Evolutionary conservation across 2,888 invertebrate species (phyloP), one percentile per base, ranked within the genome.

Genomic region (Epirrhoe tristata): DNA sequence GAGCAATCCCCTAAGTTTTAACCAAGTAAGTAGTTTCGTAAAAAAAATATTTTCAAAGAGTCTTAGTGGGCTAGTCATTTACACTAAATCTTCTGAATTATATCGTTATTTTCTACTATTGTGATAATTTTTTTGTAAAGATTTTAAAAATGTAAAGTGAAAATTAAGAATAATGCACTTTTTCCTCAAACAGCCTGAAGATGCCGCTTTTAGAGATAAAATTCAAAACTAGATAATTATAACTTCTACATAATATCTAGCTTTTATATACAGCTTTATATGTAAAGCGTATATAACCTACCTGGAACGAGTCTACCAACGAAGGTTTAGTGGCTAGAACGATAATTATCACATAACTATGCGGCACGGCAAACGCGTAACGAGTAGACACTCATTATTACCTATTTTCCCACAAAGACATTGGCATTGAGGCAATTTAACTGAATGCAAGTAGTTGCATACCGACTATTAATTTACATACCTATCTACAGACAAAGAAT

Each of bases 361-460:
- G 55, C 55, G 24, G 17, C 14, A 60, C 57, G 58, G 55, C 51
- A 65, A 58, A 54, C 59, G 51, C 53, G 16, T 59, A 67, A 69
- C 46, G 46, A 46, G 32, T 60, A 51, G 7, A 46, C 46, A 57
- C 55, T 39, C 31, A 66, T 67, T 68, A 72, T 71, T 63, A 70
- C 66, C 64, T 67, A 68, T 79, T 81, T 83, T 81, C 78, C 77
- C 76, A 73, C 69, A 73, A 77, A 79, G 81, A 79, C 82, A 83
- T 81, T 84, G 84, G 81, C 85, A 84, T 84, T 84, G 84, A 80
- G 71, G 67, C 17, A 54, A 34, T 39, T 46, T 46, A 43, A 50
- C 51, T 50, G 36, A 67, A 61, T 58, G 54, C 34, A 52, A 60
- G 55, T 43, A 8, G 36, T 0, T 8, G 3, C 39, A 43, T 12